Evolutionary conservation across 2,888 invertebrate species (phyloP), one percentile per base, ranked within the genome.

Genomic region (Thelaira solivaga): DNA sequence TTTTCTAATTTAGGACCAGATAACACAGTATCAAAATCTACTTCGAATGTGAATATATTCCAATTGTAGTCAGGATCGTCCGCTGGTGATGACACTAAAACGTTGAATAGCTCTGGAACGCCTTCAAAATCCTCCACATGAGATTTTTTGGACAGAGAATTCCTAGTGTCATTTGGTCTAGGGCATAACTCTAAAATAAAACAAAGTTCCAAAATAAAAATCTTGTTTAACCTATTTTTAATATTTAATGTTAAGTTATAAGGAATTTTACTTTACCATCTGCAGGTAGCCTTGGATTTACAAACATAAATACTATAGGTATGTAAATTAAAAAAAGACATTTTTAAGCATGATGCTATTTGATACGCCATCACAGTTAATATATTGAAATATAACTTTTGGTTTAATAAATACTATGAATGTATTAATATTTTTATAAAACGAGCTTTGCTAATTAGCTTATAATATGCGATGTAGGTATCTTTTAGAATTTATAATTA

Each of bases 141-240:
- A 16, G 96, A 97, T 85, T 95, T 94, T 83, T 91, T 91, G 39
- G 93, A 94, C 76, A 96, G 88, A 13, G 93, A 92, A 65, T 93
- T 94, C 81, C 92, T 92, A 1, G 95, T 94, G 82, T 93, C 92
- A 83, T 95, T 95, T 3, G 94, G 94, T 26, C 95, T 94, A 0
- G 96, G 96, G 86, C 97, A 97, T 90, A 97, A 92, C 85, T 96
- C 97, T 97, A 90, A n/a, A n/a, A n/a, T n/a, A n/a, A n/a, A n/a
- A n/a, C n/a, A n/a, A n/a, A n/a, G n/a, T n/a, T n/a, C n/a, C n/a
- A n/a, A n/a, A 26, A 39, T 55, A 13, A n/a, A 16, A 39, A 22
- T 11, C 16, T 1, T 0, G 0, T 45, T 53, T 47, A 20, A n/a
- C n/a, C n/a, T n/a, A n/a, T n/a, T n/a, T n/a, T n/a, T n/a, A n/a